phyloP scores from a whole-genome alignment of 2,888 invertebrate genomes.

The Stegophylla sp. region DNA sequence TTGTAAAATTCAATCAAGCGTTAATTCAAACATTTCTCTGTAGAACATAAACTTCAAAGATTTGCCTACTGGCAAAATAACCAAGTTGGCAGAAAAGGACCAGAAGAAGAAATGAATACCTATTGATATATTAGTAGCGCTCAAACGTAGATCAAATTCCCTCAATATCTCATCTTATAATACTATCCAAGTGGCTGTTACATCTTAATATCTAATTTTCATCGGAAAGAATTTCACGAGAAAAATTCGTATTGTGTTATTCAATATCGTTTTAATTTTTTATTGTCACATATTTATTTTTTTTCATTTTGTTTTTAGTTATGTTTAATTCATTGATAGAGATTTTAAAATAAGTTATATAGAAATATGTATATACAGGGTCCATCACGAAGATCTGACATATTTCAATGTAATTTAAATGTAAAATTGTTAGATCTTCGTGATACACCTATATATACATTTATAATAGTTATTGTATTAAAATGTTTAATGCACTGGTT shows the following conservation, averaged over 20 bases:
- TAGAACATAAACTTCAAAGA: slow-evolving; percentile 90
- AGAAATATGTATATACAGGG: no score
- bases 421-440: no score
- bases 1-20: no score
- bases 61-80: slow-evolving; percentile 87
- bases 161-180: slow-evolving; percentile 65
- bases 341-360: no score
- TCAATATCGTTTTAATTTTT: slow-evolving; percentile 54
- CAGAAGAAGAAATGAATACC: slow-evolving; percentile 98
- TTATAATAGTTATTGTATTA: no score
- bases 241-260: slow-evolving; percentile 67
- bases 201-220: slow-evolving; percentile 83
- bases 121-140: slow-evolving; percentile 65
- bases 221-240: slow-evolving; percentile 90
- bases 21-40: slow-evolving; percentile 53
- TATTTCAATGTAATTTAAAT: slow-evolving; percentile 51
- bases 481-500: no score
- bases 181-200: slow-evolving; percentile 72
- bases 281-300: slow-evolving; percentile 51
- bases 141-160: slow-evolving; percentile 54
- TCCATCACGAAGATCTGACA: no score
- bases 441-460: no score
- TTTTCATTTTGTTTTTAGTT: slow-evolving; percentile 41
- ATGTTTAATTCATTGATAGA: slow-evolving; percentile 43
- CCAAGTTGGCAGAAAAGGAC: slow-evolving; percentile 99